A percentile compares a stretch with the other conserved stretches of the same genome.
Evolutionary conservation across 2,888 invertebrate genomes (phyloP).

Genomic region (Drosophila lacicola): DNA sequence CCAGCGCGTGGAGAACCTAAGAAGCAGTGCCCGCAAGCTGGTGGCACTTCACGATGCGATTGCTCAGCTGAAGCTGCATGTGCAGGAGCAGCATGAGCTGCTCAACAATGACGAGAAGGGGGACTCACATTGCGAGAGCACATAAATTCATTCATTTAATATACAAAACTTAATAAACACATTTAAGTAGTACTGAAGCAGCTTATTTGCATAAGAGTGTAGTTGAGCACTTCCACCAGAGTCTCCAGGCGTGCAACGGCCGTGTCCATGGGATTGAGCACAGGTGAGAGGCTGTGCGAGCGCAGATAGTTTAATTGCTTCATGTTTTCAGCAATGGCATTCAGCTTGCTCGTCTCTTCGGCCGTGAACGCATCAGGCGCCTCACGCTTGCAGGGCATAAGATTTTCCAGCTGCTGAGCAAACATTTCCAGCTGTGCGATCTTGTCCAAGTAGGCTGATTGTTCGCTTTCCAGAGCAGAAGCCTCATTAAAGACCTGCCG

Average conservation of each 20-base stretch:
- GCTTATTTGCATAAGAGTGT: slow-evolving; percentile 74
- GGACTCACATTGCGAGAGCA: slow-evolving; percentile 25
- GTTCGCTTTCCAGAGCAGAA: slow-evolving; percentile 34
- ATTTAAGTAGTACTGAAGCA: slow-evolving; percentile 53
- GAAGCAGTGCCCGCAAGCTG: slow-evolving; percentile 78
- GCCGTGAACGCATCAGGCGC: slow-evolving; percentile 64
- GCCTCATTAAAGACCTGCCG: slow-evolving; percentile 54
- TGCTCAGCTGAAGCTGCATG: slow-evolving; percentile 41
- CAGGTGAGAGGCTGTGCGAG: slow-evolving; percentile 50
- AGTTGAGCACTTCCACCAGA: slow-evolving; percentile 76
- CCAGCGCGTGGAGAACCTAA: slow-evolving; percentile 72
- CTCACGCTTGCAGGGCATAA: slow-evolving; percentile 58
- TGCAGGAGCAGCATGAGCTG: slow-evolving; percentile 29
- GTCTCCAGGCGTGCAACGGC: slow-evolving; percentile 59
- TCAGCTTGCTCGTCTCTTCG: slow-evolving; percentile 62
- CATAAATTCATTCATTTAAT: slow-evolving; percentile 10
- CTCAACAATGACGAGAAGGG: slow-evolving; percentile 14
- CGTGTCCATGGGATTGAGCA: slow-evolving; percentile 33
- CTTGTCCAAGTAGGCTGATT: slow-evolving; percentile 59
- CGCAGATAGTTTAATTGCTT: slow-evolving; percentile 75
- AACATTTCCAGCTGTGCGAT: slow-evolving; percentile 71
- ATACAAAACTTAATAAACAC: slow-evolving; percentile 1
- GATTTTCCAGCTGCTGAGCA: slow-evolving; percentile 76
- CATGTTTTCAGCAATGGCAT: slow-evolving; percentile 67
- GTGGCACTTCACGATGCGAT: slow-evolving; percentile 75